phyloP scores from a whole-genome alignment of 2,797 vertebrate genomes.

The Cyclura pinguis region DNA sequence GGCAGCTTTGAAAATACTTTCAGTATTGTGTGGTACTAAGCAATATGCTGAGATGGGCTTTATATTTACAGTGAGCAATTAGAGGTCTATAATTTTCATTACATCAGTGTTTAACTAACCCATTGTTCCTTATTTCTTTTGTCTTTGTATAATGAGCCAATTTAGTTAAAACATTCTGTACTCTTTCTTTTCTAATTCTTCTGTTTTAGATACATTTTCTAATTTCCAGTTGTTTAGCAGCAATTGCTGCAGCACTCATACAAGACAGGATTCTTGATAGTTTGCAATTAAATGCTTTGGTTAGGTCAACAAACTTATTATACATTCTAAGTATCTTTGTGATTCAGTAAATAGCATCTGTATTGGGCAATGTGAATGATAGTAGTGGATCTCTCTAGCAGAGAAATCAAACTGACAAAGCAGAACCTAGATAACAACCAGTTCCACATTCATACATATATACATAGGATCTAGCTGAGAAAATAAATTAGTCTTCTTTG shows the following conservation, averaged over 20 bases:
- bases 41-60: background rate
- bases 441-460: no score
- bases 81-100: background rate
- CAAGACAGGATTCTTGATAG: background rate
- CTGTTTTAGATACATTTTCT: background rate
- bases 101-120: background rate
- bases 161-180: conserved; percentile 22
- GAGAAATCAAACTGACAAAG: no score
- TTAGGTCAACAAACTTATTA: background rate
- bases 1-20: background rate
- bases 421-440: no score
- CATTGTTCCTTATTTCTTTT: background rate
- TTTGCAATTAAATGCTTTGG: background rate
- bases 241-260: conserved; percentile 3
- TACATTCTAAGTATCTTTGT: background rate
- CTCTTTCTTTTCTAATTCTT: background rate
- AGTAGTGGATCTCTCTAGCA: no score
- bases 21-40: background rate
- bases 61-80: background rate
- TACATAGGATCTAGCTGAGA: no score
- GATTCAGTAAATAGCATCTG: background rate
- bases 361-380: no score
- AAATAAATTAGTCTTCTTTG: no score
- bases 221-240: background rate
- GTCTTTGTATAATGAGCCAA: conserved; percentile 16